These are phyloP conservation scores for Malurus alboscapulatus DNA, from an alignment of 2,113 vertebrate genomes.

Conservation along the genomic window DNA sequence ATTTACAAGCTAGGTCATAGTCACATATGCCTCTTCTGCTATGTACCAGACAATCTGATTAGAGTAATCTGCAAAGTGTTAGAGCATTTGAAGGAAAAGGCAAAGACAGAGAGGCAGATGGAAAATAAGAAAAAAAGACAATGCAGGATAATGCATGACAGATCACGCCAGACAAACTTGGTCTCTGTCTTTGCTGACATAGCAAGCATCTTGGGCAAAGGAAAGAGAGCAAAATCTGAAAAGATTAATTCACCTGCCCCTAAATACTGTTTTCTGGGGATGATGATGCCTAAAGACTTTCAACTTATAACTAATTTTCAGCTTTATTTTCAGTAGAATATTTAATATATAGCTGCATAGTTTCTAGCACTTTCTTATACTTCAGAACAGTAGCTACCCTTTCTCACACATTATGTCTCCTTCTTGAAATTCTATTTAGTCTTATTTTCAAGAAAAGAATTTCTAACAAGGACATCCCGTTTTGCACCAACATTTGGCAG, in stretches of 20 bases:
- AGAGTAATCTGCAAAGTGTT: background rate
- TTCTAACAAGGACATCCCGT: background rate
- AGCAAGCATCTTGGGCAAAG: background rate
- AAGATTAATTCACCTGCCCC: background rate
- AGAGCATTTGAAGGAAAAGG: background rate
- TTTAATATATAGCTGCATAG: background rate
- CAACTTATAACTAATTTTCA: background rate
- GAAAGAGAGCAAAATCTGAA: background rate
- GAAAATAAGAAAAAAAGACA: background rate
- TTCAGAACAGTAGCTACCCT: background rate
- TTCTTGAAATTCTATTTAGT: background rate
- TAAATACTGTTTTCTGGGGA: background rate
- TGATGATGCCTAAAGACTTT: background rate
- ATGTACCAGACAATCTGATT: background rate
- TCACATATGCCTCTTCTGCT: background rate
- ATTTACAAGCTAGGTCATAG: background rate
- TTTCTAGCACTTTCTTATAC: background rate
- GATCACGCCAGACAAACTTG: background rate
- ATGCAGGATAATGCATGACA: background rate
- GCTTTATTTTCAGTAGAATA: background rate
- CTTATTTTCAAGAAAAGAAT: background rate
- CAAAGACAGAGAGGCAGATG: background rate
- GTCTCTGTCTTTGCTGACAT: background rate
- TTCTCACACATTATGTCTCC: background rate
- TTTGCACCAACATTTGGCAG: background rate